Base-by-base conservation (phyloP, 92 coral and sea anemone species). In the Palythoa heliodiscus region DNA sequence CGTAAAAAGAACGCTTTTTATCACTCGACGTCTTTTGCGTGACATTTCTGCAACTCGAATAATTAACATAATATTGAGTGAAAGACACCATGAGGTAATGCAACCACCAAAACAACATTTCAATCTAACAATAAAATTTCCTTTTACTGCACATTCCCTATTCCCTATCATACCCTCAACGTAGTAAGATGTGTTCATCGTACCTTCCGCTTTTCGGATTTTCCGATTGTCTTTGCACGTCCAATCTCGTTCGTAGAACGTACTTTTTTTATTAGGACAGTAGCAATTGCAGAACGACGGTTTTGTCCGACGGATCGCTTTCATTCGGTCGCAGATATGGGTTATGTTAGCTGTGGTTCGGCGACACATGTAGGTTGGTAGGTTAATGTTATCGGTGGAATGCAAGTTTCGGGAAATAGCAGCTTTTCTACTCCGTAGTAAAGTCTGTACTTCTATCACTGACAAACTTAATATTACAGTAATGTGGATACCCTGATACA, bases 161-260 rank as follows among this genome's bases (percentile, higher is more conserved):
- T 43, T 43, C 1, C 1, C 35, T 43, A 43, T 5, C 50, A 43
- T 5, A 43, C 6, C 6, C 50, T 43, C 50, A 43, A 23, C 5
- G 23, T 16, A 4, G 22, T n/a, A 35, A 24, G 17, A 25, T 29
- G 11, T 9, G 14, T 3, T 37, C n/a, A 22, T 20, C 55, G n/a
- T 20, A 80, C 84, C 84, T 66, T 80, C 60, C 58, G 22, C 43
- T 11, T 48, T 23, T 10, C 84, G 84, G n/a, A 80, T 11, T n/a
- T 39, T 40, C 43, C 4, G 20, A 35, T 80, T 67, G 75, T 67
- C 84, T 11, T n/a, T 25, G 16, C 84, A 80, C 25, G 17, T 66
- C 84, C 84, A 80, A 2, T 64, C 60, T 47, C 40, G 40, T 25
- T 80, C 84, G 23, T 80, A 80, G 55, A 80, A 80, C 38, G 84